These are phyloP conservation scores for Lates calcarifer DNA, from an alignment of 2,113 vertebrate genomes.

Conservation along the genomic window DNA sequence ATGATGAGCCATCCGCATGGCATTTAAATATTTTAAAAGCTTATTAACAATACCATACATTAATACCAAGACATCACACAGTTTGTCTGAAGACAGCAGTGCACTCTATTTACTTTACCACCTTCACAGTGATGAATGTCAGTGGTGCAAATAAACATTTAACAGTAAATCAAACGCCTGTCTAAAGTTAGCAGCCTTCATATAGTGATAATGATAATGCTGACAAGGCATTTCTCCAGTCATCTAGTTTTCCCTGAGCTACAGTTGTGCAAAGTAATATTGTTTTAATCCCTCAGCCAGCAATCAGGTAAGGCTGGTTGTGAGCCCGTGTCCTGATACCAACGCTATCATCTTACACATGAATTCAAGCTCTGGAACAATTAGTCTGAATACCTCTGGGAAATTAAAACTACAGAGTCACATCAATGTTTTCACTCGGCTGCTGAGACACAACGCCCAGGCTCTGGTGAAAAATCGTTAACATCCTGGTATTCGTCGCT, in stretches of 20 bases:
- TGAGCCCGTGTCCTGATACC: background rate
- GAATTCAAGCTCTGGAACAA: slow-evolving; percentile 1
- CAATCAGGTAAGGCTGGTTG: background rate
- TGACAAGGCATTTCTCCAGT: background rate
- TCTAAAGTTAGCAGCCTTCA: background rate
- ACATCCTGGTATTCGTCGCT: background rate
- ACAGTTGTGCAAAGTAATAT: background rate
- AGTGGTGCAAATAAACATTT: too few relatives aligned
- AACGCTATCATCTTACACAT: background rate
- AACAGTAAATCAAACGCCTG: background rate
- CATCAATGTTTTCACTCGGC: slow-evolving; percentile 22
- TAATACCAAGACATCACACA: background rate
- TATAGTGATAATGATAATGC: background rate
- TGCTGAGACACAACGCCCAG: slow-evolving; percentile 18
- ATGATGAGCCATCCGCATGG: background rate
- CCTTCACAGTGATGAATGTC: background rate
- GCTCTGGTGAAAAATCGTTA: background rate
- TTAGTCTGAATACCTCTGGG: background rate
- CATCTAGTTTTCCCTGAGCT: background rate
- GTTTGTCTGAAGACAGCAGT: background rate
- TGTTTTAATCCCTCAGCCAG: background rate
- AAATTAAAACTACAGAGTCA: slow-evolving; percentile 31
- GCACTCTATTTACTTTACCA: background rate
- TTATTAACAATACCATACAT: background rate
- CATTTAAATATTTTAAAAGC: background rate